A percentile compares a stretch with the other conserved stretches of the same genome.
phyloP scores from a whole-genome alignment of 2,113 vertebrate species.

The Acanthochromis polyacanthus region DNA sequence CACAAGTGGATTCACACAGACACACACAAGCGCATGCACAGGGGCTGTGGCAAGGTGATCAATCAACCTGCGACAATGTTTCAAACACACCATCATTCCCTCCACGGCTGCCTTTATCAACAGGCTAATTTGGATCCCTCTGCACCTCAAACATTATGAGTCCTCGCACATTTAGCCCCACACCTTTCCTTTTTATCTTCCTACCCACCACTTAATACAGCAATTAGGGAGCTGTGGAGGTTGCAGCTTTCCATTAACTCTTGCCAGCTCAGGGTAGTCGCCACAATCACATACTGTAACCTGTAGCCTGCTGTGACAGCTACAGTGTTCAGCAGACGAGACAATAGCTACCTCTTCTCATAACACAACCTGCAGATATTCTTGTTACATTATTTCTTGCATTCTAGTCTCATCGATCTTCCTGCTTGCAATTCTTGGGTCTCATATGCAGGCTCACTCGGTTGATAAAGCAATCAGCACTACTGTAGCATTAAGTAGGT shows the following conservation, averaged over 20 bases:
- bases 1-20: conserved; percentile 33
- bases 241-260: conserved; percentile 67
- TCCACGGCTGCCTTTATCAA: conserved; percentile 69
- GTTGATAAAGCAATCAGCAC: conserved; percentile 73
- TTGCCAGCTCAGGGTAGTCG: conserved; percentile 46
- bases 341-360: conserved; percentile 17
- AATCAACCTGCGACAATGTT: conserved; percentile 65
- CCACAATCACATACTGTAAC: conserved; percentile 59
- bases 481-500: conserved; percentile 66
- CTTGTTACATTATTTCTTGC: conserved; percentile 45
- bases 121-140: conserved; percentile 78
- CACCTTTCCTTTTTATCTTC: conserved; percentile 76
- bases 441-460: conserved; percentile 45
- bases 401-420: conserved; percentile 62
- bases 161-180: conserved; percentile 72
- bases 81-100: conserved; percentile 63
- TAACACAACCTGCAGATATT: conserved; percentile 37
- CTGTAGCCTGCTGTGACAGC: conserved; percentile 56
- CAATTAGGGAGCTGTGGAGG: conserved; percentile 73
- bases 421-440: conserved; percentile 37
- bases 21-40: conserved; percentile 13
- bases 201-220: conserved; percentile 74
- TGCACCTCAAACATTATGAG: conserved; percentile 69
- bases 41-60: conserved; percentile 61
- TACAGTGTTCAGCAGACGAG: conserved; percentile 32